Base-by-base conservation (phyloP, 2,113 vertebrate genomes). In the Cebidichthys violaceus region DNA sequence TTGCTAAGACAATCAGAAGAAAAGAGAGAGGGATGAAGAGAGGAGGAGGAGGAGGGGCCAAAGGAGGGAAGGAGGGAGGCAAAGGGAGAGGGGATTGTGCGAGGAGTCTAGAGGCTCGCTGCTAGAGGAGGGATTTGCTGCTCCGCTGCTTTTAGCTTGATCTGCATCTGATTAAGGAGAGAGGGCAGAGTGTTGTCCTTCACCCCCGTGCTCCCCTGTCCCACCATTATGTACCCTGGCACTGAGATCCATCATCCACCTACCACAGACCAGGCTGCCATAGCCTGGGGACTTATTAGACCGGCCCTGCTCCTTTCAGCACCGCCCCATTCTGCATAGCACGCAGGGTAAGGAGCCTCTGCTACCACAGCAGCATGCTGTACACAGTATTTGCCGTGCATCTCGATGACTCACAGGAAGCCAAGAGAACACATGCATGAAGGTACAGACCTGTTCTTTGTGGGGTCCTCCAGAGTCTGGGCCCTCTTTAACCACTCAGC, bases 101-200 rank as follows among this genome's bases (percentile, higher is more conserved):
- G n/a, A 35, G 75, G 86, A n/a, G 87, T 92, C 92, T 67, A 81
- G 79, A 86, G 88, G 88, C 92, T 94, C 37, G 67, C 86, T 86
- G 94, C 95, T 95, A 95, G 96, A 96, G 95, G 93, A 94, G 95
- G 96, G 96, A 97, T 97, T 97, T 99, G 97, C 98, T 98, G 97
- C 97, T 98, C 96, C 92, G 95, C 95, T 98, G 97, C 96, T 97
- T 96, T 96, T 96, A 90, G 92, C 95, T 96, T 97, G 97, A 98
- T 99, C 97, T 99, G 97, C 98, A 98, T 98, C 97, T 97, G 96
- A 98, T 95, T 95, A 94, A 93, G 93, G 92, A 91, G 85, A 90
- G 90, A 93, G 95, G 95, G 94, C 95, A 94, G 95, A 96, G 95
- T 95, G 96, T 96, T 95, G 97, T 98, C 97, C 97, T 99, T 99